These are phyloP conservation scores for Euwallacea fornicatus DNA, from an alignment of 1,140 invertebrate genomes.

Conservation along the genomic window DNA sequence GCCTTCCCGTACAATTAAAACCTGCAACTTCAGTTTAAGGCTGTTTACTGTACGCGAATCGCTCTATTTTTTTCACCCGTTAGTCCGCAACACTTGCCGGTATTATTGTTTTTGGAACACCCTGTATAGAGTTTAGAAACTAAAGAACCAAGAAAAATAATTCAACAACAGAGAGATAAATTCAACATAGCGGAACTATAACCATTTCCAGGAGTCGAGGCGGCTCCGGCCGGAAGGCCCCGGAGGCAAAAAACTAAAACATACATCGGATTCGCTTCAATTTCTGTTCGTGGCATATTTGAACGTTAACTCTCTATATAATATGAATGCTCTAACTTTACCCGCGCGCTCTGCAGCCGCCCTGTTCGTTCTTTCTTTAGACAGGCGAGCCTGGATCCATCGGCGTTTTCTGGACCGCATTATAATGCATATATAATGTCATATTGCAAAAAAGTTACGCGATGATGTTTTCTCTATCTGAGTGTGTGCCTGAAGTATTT, in stretches of 20 bases:
- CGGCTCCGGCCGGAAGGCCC: slow-evolving; percentile 4
- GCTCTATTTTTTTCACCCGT: no score
- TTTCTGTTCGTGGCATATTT: slow-evolving; percentile 54
- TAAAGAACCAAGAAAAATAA: not conserved
- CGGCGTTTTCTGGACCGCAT: slow-evolving; percentile 44
- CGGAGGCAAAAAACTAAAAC: slow-evolving; percentile 50
- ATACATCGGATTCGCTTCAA: slow-evolving; percentile 53
- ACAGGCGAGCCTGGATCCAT: slow-evolving; percentile 33
- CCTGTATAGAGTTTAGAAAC: no score
- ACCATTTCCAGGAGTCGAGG: slow-evolving; percentile 7
- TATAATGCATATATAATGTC: slow-evolving; percentile 55
- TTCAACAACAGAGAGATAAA: not conserved
- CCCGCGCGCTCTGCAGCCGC: slow-evolving; percentile 45
- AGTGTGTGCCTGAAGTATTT: no score
- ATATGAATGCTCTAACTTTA: slow-evolving; percentile 54
- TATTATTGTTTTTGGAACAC: no score
- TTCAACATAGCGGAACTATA: slow-evolving; percentile 11
- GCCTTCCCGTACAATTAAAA: no score
- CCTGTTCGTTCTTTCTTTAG: slow-evolving; percentile 43
- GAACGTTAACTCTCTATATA: slow-evolving; percentile 54
- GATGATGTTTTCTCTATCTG: slow-evolving; percentile 27
- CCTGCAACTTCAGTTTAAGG: no score
- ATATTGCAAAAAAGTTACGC: slow-evolving; percentile 52
- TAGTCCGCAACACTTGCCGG: no score
- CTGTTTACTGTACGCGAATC: no score